A percentile compares a stretch with the other conserved stretches of the same genome.
phyloP scores from a whole-genome alignment of 2,888 invertebrate species.

The Gastrophysa polygoni region DNA sequence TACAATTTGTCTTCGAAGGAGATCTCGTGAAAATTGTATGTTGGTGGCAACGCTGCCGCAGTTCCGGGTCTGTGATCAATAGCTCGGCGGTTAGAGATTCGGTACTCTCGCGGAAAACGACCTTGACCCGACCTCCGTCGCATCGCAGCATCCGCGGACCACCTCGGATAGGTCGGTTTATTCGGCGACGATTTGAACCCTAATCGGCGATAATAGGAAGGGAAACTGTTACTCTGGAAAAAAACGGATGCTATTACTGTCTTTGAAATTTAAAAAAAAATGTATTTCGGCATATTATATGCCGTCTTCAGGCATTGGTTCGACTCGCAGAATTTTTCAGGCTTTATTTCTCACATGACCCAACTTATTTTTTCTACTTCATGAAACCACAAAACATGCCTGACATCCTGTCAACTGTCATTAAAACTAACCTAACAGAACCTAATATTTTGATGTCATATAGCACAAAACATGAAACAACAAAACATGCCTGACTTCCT shows the following conservation, averaged over 20 bases:
- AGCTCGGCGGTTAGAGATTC: not conserved
- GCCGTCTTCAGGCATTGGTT: too few species aligned
- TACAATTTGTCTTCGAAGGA: too few species aligned
- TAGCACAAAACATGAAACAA: too few species aligned
- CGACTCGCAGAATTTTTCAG: too few species aligned
- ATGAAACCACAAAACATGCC: too few species aligned
- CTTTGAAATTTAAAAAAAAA: not conserved
- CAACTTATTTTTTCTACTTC: too few species aligned
- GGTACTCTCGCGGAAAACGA: not conserved
- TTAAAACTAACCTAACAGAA: too few species aligned
- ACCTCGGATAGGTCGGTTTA: not conserved
- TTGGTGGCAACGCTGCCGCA: not conserved
- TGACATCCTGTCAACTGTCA: too few species aligned
- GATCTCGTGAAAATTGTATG: not conserved
- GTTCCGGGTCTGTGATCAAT: not conserved
- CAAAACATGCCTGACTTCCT: too few species aligned
- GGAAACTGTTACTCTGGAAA: not conserved
- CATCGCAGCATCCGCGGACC: conserved; percentile 11
- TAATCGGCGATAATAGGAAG: too few species aligned
- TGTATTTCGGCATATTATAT: not conserved
- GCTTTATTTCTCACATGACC: too few species aligned
- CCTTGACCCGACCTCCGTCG: conserved; percentile 26
- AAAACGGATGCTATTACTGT: not conserved
- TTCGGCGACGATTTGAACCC: not conserved
- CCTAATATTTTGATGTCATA: too few species aligned